Percentiles rank a stretch among this genome's conserved stretches.
These are phyloP conservation scores for Thymelicus sylvestris DNA, from an alignment of 2,888 invertebrate genomes.

Conservation along the genomic window DNA sequence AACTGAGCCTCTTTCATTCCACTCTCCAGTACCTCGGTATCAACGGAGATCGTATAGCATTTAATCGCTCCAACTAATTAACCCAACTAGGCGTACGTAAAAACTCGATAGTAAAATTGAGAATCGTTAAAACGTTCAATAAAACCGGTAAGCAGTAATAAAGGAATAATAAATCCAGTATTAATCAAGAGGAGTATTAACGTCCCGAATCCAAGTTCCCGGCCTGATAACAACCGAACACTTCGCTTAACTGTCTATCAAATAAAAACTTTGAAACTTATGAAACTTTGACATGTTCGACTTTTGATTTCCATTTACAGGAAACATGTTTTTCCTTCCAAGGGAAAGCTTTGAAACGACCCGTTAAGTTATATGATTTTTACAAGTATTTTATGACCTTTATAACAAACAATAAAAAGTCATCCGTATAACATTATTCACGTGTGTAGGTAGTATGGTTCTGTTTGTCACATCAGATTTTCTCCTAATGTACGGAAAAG, in stretches of 20 bases:
- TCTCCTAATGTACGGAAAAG: too few relatives aligned
- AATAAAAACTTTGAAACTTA: conserved; percentile 39
- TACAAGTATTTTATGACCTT: neutral
- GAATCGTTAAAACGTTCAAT: conserved; percentile 73
- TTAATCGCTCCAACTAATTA: conserved; percentile 75
- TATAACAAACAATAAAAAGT: neutral
- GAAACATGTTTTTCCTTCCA: conserved; percentile 7
- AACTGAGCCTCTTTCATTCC: neutral
- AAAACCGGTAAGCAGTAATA: conserved; percentile 58
- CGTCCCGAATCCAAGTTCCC: conserved; percentile 30
- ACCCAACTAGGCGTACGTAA: conserved; percentile 63
- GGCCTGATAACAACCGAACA: conserved; percentile 38
- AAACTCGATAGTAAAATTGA: conserved; percentile 63
- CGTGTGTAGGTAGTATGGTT: too few relatives aligned
- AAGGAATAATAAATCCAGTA: conserved; percentile 67
- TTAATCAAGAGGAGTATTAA: conserved; percentile 53
- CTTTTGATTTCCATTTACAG: conserved; percentile 21
- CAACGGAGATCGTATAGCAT: conserved; percentile 56
- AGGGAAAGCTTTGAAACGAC: neutral
- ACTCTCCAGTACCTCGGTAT: conserved; percentile 41
- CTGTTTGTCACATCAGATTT: too few relatives aligned
- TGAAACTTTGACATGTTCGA: conserved; percentile 38
- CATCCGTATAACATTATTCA: too few relatives aligned
- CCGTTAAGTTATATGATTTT: neutral
- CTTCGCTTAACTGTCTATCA: conserved; percentile 42